Evolutionary conservation across 2,797 vertebrate species (phyloP).

Genomic region (Rhadinocentrus ornatus): DNA sequence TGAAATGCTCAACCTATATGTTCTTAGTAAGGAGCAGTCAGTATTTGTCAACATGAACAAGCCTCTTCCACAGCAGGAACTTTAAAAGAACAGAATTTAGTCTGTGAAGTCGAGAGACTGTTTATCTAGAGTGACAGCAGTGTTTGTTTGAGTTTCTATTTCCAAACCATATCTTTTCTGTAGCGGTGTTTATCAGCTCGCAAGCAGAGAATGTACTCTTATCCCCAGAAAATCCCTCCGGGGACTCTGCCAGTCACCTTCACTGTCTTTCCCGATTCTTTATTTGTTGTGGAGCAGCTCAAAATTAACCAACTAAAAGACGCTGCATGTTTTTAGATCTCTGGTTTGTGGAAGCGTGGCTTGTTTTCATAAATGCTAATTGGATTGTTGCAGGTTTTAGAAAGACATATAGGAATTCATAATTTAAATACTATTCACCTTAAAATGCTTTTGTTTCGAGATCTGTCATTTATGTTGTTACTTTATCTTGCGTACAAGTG

Average conservation of each 20-base stretch:
- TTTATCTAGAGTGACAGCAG: constrained; percentile 55
- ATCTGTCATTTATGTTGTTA: constrained; percentile 41
- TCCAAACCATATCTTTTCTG: constrained; percentile 52
- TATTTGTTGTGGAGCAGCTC: constrained; percentile 46
- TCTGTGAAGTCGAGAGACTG: constrained; percentile 42
- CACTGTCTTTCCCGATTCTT: constrained; percentile 66
- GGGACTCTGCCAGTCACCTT: constrained; percentile 75
- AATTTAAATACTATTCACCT: constrained; percentile 50
- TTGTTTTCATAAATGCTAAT: constrained; percentile 56
- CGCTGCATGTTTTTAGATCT: constrained; percentile 23
- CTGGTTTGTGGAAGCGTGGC: constrained; percentile 15
- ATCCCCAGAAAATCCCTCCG: constrained; percentile 65
- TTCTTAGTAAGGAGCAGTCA: constrained; percentile 10
- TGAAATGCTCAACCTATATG: constrained; percentile 17
- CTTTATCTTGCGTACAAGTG: constrained; percentile 32
- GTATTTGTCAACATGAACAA: constrained; percentile 31
- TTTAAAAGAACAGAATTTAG: constrained; percentile 50
- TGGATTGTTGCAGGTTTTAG: constrained; percentile 50
- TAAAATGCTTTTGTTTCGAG: constrained; percentile 51
- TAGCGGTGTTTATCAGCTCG: constrained; percentile 64
- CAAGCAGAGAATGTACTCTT: constrained; percentile 66
- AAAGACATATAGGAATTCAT: constrained; percentile 58
- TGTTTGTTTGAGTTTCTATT: constrained; percentile 68
- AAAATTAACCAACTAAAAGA: constrained; percentile 50
- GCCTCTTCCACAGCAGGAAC: constrained; percentile 27